Evolutionary conservation across 2,113 vertebrate genomes (phyloP).

Genomic region (Microcebus murinus): DNA sequence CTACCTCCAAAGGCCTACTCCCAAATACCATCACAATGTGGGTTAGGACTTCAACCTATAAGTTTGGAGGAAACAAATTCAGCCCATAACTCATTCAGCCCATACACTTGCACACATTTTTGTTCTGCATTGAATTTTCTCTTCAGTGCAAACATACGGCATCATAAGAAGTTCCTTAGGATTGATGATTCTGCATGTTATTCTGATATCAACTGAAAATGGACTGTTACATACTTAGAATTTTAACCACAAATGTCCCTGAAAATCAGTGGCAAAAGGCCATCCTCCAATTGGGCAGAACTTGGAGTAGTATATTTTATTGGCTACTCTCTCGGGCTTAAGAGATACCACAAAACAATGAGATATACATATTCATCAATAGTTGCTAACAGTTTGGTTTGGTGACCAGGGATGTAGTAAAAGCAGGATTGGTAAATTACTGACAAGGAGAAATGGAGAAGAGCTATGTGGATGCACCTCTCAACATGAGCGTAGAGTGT

Average conservation of each 20-base stretch:
- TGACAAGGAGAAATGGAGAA: not conserved
- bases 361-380: not conserved
- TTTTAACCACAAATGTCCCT: not conserved
- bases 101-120: not conserved
- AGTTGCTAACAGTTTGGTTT: not conserved
- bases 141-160: not conserved
- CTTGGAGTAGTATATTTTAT: not conserved
- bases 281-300: not conserved
- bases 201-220: not conserved
- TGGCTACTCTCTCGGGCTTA: not conserved
- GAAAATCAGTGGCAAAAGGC: not conserved
- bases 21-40: not conserved
- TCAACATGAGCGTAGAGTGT: not conserved
- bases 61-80: not conserved
- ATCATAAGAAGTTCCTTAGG: not conserved
- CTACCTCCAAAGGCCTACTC: not conserved
- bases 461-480: not conserved
- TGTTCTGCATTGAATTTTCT: not conserved
- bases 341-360: not conserved
- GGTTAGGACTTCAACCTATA: not conserved
- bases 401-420: not conserved
- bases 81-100: no score
- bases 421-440: not conserved
- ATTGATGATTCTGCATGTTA: not conserved
- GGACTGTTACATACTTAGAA: not conserved